phyloP scores from a whole-genome alignment of 1,140 invertebrate genomes.

The Drosophila sechellia region DNA sequence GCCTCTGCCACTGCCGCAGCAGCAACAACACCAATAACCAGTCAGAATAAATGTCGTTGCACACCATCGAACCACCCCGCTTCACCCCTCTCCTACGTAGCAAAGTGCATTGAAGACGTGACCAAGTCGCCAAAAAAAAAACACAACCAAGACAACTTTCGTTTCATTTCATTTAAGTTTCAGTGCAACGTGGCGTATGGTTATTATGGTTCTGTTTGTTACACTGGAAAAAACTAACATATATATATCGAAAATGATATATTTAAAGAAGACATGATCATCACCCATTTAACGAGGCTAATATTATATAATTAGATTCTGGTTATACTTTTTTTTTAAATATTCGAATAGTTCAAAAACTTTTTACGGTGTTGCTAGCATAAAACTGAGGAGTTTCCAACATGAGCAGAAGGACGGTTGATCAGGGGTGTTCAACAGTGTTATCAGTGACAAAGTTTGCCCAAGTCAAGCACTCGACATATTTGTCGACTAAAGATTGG shows the following conservation, averaged over 20 bases:
- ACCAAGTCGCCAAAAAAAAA: constrained; percentile 60
- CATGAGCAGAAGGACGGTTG: constrained; percentile 26
- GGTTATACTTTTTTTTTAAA: no score
- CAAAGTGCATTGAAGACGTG: constrained; percentile 74
- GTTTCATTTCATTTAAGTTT: constrained; percentile 47
- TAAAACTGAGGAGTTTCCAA: constrained; percentile 36
- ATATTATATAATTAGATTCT: no score
- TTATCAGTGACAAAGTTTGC: constrained; percentile 80
- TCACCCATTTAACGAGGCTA: no score
- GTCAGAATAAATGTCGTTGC: constrained; percentile 64
- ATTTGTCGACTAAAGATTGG: constrained; percentile 49
- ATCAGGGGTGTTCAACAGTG: constrained; percentile 22
- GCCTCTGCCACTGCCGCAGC: neutral
- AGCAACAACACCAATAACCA: constrained; percentile 55
- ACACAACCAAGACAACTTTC: constrained; percentile 38
- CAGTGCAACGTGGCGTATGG: constrained; percentile 64
- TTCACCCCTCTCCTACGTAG: neutral
- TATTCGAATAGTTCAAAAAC: no score
- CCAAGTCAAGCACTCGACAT: constrained; percentile 59
- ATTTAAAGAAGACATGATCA: no score
- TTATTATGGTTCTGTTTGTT: constrained; percentile 41
- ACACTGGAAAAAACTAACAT: neutral
- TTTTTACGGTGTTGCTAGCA: constrained; percentile 29
- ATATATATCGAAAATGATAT: no score
- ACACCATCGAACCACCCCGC: constrained; percentile 1